phyloP scores from a whole-genome alignment of 1,140 invertebrate genomes.

The Dermatophagoides farinae region DNA sequence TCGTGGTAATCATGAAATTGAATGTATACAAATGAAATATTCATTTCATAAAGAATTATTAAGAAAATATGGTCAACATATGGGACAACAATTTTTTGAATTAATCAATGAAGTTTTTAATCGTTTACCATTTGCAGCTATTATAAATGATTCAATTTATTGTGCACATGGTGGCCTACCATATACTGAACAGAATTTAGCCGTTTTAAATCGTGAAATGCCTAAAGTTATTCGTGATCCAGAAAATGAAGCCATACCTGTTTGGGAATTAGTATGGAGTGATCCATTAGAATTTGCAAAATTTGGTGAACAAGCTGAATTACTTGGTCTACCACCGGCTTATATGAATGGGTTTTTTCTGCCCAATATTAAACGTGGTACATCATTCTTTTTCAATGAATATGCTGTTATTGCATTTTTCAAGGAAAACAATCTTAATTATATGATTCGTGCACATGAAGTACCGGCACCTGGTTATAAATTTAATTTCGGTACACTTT shows the following conservation, averaged over 20 bases:
- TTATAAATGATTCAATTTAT: slow-evolving; percentile 45
- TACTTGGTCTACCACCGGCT: not conserved
- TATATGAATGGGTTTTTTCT: slow-evolving; percentile 35
- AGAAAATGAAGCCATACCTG: slow-evolving; percentile 38
- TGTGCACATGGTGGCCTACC: slow-evolving; percentile 53
- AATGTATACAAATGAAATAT: slow-evolving; percentile 20
- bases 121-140: slow-evolving; percentile 42
- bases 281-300: slow-evolving; percentile 36
- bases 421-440: slow-evolving; percentile 36
- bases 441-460: slow-evolving; percentile 49
- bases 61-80: slow-evolving; percentile 5
- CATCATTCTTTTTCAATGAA: slow-evolving; percentile 44
- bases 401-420: slow-evolving; percentile 42
- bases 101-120: slow-evolving; percentile 46
- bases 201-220: slow-evolving; percentile 32
- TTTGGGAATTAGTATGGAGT: slow-evolving; percentile 57
- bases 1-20: slow-evolving; percentile 42
- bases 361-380: slow-evolving; percentile 40
- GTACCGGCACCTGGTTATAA: slow-evolving; percentile 27
- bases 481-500: slow-evolving; percentile 36
- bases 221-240: slow-evolving; percentile 40
- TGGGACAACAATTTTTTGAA: slow-evolving; percentile 39
- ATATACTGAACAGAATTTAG: slow-evolving; percentile 32
- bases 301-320: not conserved
- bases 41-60: not conserved